Base-by-base conservation (phyloP, 2,797 vertebrate genomes). In the Takifugu ocellatus region DNA sequence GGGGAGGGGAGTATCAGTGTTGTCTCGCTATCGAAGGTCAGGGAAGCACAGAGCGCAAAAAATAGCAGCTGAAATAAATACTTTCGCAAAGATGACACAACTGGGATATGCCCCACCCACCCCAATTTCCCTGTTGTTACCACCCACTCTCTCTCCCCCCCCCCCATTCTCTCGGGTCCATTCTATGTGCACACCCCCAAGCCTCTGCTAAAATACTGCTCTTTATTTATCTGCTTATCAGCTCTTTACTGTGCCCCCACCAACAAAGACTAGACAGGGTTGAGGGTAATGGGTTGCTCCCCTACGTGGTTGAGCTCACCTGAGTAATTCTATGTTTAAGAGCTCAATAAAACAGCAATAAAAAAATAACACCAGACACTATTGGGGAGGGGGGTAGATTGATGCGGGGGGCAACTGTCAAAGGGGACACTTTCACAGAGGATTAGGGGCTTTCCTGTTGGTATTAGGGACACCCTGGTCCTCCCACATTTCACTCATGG, bases 41-140 rank as follows among this genome's bases (percentile, higher is more conserved):
- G 56, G 55, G 12, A 24, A 69, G 45, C 62, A 46, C 53, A 51
- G 51, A 70, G 54, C 67, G 31, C 57, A 70, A 75, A 74, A 85
- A 84, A 89, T 86, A 86, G 84, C 77, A 76, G 75, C 86, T 81
- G 83, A 85, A 82, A 84, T 81, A 85, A 88, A 86, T 84, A 84
- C 84, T 84, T 75, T 62, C 5, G 58, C 71, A 66, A 53, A 75
- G 81, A 77, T 66, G 75, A 79, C 54, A 66, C 31, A 31, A 45
- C 69, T 66, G 75, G 77, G 64, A 60, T 73, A 51, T 70, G 79
- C 70, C 64, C 57, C 31, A 17, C 24, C 42, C 39, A 54, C 51
- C 36, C 66, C 17, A 26, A 24, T 59, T 11, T 24, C 51, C 24
- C 71, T 49, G 48, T 50, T 54, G 61, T 78, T 76, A 74, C 79